These are phyloP conservation scores for Pelecanoides urinatrix DNA, from an alignment of 2,113 vertebrate species.

Conservation along the genomic window DNA sequence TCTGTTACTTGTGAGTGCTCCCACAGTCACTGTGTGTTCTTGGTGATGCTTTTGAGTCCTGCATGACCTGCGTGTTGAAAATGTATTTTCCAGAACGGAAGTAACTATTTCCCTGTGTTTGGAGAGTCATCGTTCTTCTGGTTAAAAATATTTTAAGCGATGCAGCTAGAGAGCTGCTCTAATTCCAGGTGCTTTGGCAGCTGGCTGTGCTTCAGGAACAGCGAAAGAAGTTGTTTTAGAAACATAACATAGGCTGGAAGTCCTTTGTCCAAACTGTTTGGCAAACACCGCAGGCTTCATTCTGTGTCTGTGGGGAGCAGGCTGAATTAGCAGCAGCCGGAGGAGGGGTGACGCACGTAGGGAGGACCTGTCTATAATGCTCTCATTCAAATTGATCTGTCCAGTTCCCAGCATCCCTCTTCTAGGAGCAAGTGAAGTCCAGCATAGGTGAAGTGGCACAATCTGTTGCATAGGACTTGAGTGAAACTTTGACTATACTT, in stretches of 20 bases:
- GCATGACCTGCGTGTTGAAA: not conserved
- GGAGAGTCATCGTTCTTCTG: not conserved
- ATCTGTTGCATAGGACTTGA: not conserved
- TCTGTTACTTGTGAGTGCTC: not conserved
- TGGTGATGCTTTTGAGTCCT: not conserved
- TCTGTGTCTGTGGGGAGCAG: not conserved
- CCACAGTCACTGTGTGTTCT: not conserved
- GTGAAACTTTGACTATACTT: not conserved
- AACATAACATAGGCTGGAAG: not conserved
- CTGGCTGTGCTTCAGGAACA: not conserved
- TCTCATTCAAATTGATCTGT: not conserved
- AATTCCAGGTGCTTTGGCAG: not conserved
- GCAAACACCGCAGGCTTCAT: not conserved
- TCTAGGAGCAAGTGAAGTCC: not conserved
- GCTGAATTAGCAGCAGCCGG: not conserved
- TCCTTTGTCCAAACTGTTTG: not conserved
- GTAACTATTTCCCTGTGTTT: not conserved
- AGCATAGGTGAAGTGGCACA: not conserved
- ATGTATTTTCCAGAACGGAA: not conserved
- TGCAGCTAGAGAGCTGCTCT: not conserved
- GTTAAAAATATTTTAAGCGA: not conserved
- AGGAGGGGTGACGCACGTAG: not conserved
- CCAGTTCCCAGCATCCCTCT: accelerated
- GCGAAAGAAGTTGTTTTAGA: not conserved
- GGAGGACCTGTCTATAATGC: not conserved